These are phyloP conservation scores for Parapristionchus giblindavisi DNA, from an alignment of 2,888 invertebrate genomes.

Conservation along the genomic window DNA sequence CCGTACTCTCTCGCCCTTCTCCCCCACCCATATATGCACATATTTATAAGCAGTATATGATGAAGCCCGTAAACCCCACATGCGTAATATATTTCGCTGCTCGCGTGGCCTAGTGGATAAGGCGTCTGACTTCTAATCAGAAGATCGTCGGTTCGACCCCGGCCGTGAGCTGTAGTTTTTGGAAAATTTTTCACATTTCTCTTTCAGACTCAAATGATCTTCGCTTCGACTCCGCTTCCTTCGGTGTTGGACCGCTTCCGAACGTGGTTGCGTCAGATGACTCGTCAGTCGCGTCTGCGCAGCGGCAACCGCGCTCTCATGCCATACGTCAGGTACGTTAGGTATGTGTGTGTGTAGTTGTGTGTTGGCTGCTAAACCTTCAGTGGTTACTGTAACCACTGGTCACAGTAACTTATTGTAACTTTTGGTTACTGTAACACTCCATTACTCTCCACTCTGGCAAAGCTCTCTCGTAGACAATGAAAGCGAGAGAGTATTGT, in stretches of 20 bases:
- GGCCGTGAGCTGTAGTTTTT: slow-evolving; percentile 21
- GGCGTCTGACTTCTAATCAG: slow-evolving; percentile 47
- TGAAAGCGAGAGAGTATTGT: no score
- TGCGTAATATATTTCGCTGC: no score
- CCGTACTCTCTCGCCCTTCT: no score
- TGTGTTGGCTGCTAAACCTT: not conserved
- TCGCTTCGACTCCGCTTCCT: slow-evolving; percentile 29
- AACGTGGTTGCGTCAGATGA: slow-evolving; percentile 1
- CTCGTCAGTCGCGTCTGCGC: slow-evolving; percentile 7
- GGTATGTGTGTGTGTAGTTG: not conserved
- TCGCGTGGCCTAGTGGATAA: slow-evolving; percentile 44
- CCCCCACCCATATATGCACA: no score
- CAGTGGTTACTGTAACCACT: no score
- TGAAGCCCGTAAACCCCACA: no score
- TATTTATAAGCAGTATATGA: no score
- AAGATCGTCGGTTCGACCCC: slow-evolving; percentile 44
- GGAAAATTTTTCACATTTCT: not conserved
- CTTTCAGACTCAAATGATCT: slow-evolving; percentile 20
- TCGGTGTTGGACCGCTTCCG: slow-evolving; percentile 6
- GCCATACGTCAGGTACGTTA: slow-evolving; percentile 27
- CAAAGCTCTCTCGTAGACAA: no score
- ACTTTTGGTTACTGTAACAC: no score
- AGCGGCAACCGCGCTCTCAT: slow-evolving; percentile 28
- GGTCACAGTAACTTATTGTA: no score
- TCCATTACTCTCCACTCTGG: no score